These are phyloP conservation scores for Chondrilla cf. caribensis DNA, from an alignment of 37 sponge, comb jelly and placozoan species.

Conservation along the genomic window DNA sequence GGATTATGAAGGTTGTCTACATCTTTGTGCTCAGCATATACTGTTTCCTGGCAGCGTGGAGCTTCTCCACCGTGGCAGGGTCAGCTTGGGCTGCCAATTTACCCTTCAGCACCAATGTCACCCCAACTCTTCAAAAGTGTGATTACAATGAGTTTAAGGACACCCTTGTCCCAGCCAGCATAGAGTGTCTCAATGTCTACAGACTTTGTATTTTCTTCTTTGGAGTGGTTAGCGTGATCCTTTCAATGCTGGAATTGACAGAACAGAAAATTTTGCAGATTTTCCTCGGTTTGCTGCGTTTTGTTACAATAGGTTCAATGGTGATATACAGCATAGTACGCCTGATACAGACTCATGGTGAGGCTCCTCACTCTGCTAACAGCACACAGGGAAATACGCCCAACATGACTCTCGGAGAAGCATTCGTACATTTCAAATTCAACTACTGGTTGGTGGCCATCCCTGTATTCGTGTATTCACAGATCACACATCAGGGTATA, in stretches of 20 bases:
- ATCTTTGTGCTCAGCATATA: slow-evolving; percentile 64
- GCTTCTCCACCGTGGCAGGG: slow-evolving; percentile 77
- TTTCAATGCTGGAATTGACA: slow-evolving; percentile 72
- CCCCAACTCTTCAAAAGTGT: slow-evolving; percentile 47
- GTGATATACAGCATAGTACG: slow-evolving; percentile 58
- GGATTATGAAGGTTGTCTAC: slow-evolving; percentile 52
- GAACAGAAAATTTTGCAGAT: slow-evolving; percentile 87
- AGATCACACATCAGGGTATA: slow-evolving; percentile 76
- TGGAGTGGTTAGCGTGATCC: slow-evolving; percentile 55
- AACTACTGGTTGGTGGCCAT: slow-evolving; percentile 63
- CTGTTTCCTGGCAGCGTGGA: slow-evolving; percentile 54
- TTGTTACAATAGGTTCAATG: slow-evolving; percentile 62
- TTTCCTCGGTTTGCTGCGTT: slow-evolving; percentile 68
- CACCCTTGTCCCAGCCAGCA: slow-evolving; percentile 33
- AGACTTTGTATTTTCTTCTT: slow-evolving; percentile 73
- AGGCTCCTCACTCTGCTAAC: not conserved
- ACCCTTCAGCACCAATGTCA: slow-evolving; percentile 52
- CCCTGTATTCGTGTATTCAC: slow-evolving; percentile 77
- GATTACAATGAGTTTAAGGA: slow-evolving; percentile 47
- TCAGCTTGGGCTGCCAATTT: slow-evolving; percentile 86
- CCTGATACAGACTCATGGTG: not conserved
- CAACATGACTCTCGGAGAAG: not conserved
- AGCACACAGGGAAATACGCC: not conserved
- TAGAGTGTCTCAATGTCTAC: slow-evolving; percentile 56
- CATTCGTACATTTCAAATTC: slow-evolving; percentile 51